Percentiles rank a stretch among this genome's conserved stretches.
These are phyloP conservation scores for Microvelia longipes DNA, from an alignment of 1,140 invertebrate species.

Conservation along the genomic window DNA sequence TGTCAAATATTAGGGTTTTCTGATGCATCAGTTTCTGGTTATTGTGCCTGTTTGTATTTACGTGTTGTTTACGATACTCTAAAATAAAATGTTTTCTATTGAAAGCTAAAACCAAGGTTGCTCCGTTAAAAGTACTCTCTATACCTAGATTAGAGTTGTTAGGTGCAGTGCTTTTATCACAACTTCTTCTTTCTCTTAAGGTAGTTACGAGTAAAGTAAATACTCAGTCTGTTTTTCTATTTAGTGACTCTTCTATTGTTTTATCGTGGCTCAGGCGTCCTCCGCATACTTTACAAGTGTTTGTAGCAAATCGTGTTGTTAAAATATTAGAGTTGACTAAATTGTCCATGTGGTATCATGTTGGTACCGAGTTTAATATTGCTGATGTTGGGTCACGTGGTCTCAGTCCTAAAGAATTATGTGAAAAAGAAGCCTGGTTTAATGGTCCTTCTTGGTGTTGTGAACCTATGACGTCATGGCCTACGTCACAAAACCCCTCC, in stretches of 20 bases:
- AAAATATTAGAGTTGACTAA: conserved; percentile 9
- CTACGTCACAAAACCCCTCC: background rate
- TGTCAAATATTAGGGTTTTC: conserved; percentile 22
- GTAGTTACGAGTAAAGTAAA: background rate
- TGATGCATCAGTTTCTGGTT: conserved; percentile 22
- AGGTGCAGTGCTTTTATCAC: conserved; percentile 23
- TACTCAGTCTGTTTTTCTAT: background rate
- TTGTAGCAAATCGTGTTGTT: conserved; percentile 4
- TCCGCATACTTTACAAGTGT: conserved; percentile 14
- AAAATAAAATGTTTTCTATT: conserved; percentile 16
- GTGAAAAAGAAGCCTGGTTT: conserved; percentile 28
- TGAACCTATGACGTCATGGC: background rate
- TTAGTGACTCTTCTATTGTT: conserved; percentile 22
- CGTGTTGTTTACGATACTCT: conserved; percentile 14
- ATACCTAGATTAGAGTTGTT: conserved; percentile 28
- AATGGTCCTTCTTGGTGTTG: conserved; percentile 21
- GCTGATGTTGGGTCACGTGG: conserved; percentile 32
- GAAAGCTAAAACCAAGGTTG: conserved; percentile 29
- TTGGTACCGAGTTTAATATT: conserved; percentile 26
- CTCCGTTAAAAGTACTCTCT: conserved; percentile 27
- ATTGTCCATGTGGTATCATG: conserved; percentile 3
- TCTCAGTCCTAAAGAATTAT: conserved; percentile 18
- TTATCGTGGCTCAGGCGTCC: conserved; percentile 22
- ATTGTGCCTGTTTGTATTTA: conserved; percentile 19
- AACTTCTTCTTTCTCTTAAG: background rate